A percentile compares a stretch with the other conserved stretches of the same genome.
Conservation (phyloP, 1,140 invertebrate species). For the Pseudomyrmex flavicornis region DNA sequence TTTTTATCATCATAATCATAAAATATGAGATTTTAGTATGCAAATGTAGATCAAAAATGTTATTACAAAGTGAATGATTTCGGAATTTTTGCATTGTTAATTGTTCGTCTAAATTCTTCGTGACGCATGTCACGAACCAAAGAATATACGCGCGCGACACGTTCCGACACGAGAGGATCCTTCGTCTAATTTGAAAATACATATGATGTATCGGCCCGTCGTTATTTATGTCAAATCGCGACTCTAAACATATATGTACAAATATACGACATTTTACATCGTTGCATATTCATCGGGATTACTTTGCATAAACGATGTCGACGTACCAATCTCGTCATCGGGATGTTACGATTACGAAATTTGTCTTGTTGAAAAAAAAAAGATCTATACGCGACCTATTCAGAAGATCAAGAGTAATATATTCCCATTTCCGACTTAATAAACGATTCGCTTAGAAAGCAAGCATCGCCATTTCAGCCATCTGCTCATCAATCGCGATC, state of each 20-base stretch:
- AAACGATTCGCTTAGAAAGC: constrained; percentile 21
- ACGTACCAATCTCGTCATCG: constrained; percentile 63
- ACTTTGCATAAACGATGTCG: constrained; percentile 69
- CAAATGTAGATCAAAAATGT: constrained; percentile 1
- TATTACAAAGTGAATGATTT: not conserved
- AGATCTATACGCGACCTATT: constrained; percentile 53
- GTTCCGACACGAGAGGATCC: not conserved
- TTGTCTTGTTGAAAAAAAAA: constrained; percentile 52
- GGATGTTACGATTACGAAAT: constrained; percentile 53
- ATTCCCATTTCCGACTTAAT: constrained; percentile 64
- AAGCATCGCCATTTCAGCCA: constrained; percentile 17
- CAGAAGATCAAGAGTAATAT: constrained; percentile 31
- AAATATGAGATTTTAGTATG: constrained; percentile 22
- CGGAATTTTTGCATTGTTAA: constrained; percentile 14
- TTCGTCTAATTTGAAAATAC: constrained; percentile 37
- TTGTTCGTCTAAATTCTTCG: not conserved
- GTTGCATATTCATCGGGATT: constrained; percentile 71
- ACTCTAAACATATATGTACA: constrained; percentile 62
- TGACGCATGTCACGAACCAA: not conserved
- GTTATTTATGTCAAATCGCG: constrained; percentile 34
- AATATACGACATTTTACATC: constrained; percentile 74
- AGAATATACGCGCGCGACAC: no score
- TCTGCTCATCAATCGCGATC: constrained; percentile 34
- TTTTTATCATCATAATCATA: not conserved
- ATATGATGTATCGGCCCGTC: constrained; percentile 5